Base-by-base conservation (phyloP, 2,888 invertebrate genomes). In the Julus scanicus region DNA sequence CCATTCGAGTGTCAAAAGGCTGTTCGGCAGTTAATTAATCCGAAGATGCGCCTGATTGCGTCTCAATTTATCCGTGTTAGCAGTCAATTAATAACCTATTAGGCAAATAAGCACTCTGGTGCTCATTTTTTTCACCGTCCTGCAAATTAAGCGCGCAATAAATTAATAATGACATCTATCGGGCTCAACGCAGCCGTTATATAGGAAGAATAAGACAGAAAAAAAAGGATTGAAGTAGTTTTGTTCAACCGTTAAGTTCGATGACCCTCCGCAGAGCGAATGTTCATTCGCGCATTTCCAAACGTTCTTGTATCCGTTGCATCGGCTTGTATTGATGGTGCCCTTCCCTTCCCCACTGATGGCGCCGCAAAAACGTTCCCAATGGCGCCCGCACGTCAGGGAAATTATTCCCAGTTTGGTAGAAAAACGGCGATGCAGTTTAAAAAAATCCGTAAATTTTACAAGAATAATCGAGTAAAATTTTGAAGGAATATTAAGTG, bases 11-110 rank as follows among this genome's bases (percentile, higher is more conserved):
- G 53, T 15, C 53, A 53, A 53, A 53, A 53, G 53, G 53, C 53
- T 53, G 53, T 53, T 53, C 53, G 53, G 13, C 53, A 53, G 53
- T 53, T 53, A 53, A 53, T 53, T 53, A 53, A 53, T 53, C 53
- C 53, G 53, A 53, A 53, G 53, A 53, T 53, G 53, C 53, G 53
- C 53, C 53, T 53, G 53, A 53, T 53, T 53, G 53, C 53, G 13
- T 53, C 53, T 53, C 53, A 53, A 53, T 53, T 53, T 53, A 53
- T 53, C 5, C 53, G 53, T 15, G 53, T 53, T 53, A 53, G 53
- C 53, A 53, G 53, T 53, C 53, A 53, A 53, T 53, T 53, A 53
- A 53, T 53, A 53, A 53, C 53, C 53, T 53, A 53, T 53, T 53
- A 53, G 53, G 9, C 53, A 53, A 53, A 53, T 53, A 53, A 53